Percentiles rank a stretch among this genome's conserved stretches.
Evolutionary conservation across 2,888 invertebrate species (phyloP).

Genomic region (Parapristionchus giblindavisi): DNA sequence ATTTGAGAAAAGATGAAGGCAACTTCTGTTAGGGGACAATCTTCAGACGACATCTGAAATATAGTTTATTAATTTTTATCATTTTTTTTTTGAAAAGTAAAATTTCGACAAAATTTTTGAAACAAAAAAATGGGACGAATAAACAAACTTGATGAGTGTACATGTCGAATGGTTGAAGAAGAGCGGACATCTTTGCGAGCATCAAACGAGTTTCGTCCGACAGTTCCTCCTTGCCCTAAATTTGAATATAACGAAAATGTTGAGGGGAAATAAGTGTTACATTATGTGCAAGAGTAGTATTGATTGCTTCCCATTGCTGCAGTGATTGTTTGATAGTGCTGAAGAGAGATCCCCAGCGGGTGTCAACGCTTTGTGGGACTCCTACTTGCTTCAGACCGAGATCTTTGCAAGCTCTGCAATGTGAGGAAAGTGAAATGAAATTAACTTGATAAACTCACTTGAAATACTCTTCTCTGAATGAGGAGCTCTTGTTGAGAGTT

Average conservation of each 20-base stretch:
- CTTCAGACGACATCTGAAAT: constrained; percentile 1
- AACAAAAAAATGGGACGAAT: too few relatives aligned
- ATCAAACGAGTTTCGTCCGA: too few relatives aligned
- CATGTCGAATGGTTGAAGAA: too few relatives aligned
- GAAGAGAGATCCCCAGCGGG: background rate
- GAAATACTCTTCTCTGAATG: background rate
- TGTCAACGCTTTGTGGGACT: background rate
- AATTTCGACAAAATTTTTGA: background rate
- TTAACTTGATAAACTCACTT: background rate
- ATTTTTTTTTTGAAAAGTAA: too few relatives aligned
- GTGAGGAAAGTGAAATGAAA: too few relatives aligned
- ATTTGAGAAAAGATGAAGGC: constrained; percentile 3
- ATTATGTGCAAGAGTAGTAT: background rate
- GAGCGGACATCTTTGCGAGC: too few relatives aligned
- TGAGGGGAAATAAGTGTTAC: background rate
- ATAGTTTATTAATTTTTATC: too few relatives aligned
- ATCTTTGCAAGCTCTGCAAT: background rate
- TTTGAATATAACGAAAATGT: background rate
- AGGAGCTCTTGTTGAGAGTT: background rate
- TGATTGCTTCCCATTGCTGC: background rate
- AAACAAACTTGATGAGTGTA: background rate
- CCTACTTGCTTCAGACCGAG: background rate
- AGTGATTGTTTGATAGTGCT: background rate
- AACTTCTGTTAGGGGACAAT: background rate
- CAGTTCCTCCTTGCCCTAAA: too few relatives aligned